Evolutionary conservation across 2,113 vertebrate species (phyloP).

Genomic region (Forbesichthys papilliferus): DNA sequence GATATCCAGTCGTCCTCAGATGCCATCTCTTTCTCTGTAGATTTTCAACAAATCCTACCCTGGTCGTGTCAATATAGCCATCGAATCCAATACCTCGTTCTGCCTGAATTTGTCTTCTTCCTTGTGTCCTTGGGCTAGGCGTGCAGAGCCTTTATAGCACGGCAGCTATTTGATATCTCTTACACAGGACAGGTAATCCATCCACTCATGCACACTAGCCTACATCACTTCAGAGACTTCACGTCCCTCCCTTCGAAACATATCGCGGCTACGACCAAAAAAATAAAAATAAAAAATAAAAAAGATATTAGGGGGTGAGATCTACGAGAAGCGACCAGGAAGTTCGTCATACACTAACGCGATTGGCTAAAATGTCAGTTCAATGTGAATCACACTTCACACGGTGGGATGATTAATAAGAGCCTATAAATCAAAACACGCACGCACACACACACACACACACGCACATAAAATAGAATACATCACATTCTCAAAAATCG

Average conservation of each 20-base stretch:
- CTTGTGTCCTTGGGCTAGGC: slow-evolving; percentile 57
- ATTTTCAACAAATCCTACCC: slow-evolving; percentile 9
- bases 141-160: slow-evolving; percentile 30
- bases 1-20: slow-evolving; percentile 22
- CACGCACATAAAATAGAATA: too few species aligned
- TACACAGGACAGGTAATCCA: slow-evolving; percentile 3
- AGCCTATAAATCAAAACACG: background rate
- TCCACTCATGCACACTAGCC: background rate
- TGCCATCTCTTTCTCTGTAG: slow-evolving; percentile 12
- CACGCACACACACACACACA: background rate
- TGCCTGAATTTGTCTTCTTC: slow-evolving; percentile 42
- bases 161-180: slow-evolving; percentile 9
- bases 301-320: slow-evolving; percentile 28
- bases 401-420: background rate
- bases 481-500: too few species aligned
- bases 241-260: background rate
- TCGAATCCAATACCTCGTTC: slow-evolving; percentile 31
- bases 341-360: slow-evolving; percentile 73
- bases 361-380: slow-evolving; percentile 50
- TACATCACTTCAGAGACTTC: background rate
- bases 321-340: slow-evolving; percentile 66
- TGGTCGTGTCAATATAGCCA: slow-evolving; percentile 5
- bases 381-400: slow-evolving; percentile 27
- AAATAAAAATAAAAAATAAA: slow-evolving; percentile 17
- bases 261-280: slow-evolving; percentile 12